Evolutionary conservation across 2,113 vertebrate species (phyloP).

Genomic region (Malaclemys terrapin): DNA sequence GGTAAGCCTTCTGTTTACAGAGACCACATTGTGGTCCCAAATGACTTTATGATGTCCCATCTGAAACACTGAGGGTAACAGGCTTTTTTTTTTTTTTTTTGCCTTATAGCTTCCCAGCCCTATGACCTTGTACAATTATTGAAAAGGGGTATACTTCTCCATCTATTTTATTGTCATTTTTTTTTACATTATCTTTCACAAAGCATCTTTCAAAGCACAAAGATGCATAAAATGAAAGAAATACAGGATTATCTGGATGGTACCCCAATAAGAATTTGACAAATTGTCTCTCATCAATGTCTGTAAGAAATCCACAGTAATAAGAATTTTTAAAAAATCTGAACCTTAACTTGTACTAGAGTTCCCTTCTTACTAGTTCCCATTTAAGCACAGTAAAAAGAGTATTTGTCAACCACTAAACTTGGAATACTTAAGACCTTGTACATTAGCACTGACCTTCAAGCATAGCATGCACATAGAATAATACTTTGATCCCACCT

Average conservation of each 20-base stretch:
- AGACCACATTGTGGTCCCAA: not conserved
- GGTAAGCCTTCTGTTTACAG: not conserved
- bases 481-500: not conserved
- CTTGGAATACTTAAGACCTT: not conserved
- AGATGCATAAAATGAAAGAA: not conserved
- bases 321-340: not conserved
- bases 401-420: not conserved
- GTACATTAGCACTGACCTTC: not conserved
- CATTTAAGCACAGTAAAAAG: not conserved
- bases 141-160: not conserved
- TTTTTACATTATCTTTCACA: not conserved
- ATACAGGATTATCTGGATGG: not conserved
- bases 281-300: not conserved
- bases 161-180: not conserved
- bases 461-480: not conserved
- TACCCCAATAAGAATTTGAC: not conserved
- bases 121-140: not conserved
- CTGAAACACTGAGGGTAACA: not conserved
- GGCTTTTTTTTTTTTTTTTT: not conserved
- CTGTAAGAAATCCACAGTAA: not conserved
- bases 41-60: not conserved
- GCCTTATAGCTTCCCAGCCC: not conserved
- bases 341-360: not conserved
- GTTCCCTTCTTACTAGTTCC: not conserved
- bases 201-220: not conserved